Percentiles rank a stretch among this genome's conserved stretches.
Evolutionary conservation across 2,797 vertebrate genomes (phyloP).

Genomic region (Kryptolebias ocellatus): DNA sequence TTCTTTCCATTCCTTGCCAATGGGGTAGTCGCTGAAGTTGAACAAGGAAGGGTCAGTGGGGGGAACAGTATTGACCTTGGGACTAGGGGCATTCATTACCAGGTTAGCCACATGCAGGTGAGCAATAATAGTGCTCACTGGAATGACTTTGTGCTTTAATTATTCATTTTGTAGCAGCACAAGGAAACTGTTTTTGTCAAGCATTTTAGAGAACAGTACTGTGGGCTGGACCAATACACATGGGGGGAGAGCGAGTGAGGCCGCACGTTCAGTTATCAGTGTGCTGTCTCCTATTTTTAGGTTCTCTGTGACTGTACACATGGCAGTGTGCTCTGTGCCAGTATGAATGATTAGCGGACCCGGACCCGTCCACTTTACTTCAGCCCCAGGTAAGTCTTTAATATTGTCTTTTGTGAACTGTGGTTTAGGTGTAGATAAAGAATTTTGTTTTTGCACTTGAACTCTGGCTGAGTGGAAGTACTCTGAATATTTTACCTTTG

Average conservation of each 20-base stretch:
- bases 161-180: not conserved
- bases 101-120: not conserved
- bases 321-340: not conserved
- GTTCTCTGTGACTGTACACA: not conserved
- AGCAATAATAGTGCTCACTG: not conserved
- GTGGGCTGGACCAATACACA: not conserved
- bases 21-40: not conserved
- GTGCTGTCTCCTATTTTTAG: not conserved
- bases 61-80: not conserved
- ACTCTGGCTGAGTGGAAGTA: not conserved
- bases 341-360: not conserved
- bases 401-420: not conserved
- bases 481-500: not conserved
- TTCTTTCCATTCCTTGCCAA: constrained; percentile 5
- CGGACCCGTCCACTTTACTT: not conserved
- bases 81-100: not conserved
- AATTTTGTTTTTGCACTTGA: too few species aligned
- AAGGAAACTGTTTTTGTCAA: not conserved
- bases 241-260: not conserved
- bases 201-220: not conserved
- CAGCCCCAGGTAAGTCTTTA: not conserved
- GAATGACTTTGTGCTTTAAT: not conserved
- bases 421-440: not conserved
- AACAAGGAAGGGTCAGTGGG: not conserved
- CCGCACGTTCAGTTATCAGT: not conserved